A percentile compares a stretch with the other conserved stretches of the same genome.
These are phyloP conservation scores for Lysiphlebus fabarum DNA, from an alignment of 1,140 invertebrate species.

Conservation along the genomic window DNA sequence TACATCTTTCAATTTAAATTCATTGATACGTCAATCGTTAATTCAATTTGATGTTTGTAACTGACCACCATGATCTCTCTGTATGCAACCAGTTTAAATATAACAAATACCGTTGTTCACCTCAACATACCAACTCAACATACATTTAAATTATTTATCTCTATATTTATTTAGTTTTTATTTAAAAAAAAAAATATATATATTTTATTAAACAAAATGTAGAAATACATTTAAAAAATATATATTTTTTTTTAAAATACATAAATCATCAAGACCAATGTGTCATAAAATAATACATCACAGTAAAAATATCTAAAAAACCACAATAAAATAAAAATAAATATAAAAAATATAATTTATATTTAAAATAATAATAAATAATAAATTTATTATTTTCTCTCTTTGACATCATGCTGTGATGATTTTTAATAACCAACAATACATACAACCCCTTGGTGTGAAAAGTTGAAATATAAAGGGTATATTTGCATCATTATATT, in stretches of 20 bases:
- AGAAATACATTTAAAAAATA: not conserved
- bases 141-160: constrained; percentile 49
- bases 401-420: not conserved
- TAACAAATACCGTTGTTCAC: constrained; percentile 48
- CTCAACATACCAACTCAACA: constrained; percentile 47
- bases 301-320: not conserved
- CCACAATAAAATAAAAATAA: no score
- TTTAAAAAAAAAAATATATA: no score
- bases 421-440: constrained; percentile 4
- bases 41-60: constrained; percentile 30
- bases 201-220: no score
- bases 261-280: not conserved
- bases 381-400: constrained; percentile 2
- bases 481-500: not conserved
- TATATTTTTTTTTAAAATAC: not conserved
- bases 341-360: not conserved
- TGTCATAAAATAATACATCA: not conserved
- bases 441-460: constrained; percentile 5
- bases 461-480: no score
- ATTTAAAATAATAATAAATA: constrained; percentile 1
- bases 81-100: constrained; percentile 47
- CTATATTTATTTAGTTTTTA: no score
- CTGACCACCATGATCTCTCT: constrained; percentile 31
- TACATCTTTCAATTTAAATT: not conserved
- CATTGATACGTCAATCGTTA: constrained; percentile 1